Conservation (phyloP, 2,888 invertebrate species). For the Atherix ibis region DNA sequence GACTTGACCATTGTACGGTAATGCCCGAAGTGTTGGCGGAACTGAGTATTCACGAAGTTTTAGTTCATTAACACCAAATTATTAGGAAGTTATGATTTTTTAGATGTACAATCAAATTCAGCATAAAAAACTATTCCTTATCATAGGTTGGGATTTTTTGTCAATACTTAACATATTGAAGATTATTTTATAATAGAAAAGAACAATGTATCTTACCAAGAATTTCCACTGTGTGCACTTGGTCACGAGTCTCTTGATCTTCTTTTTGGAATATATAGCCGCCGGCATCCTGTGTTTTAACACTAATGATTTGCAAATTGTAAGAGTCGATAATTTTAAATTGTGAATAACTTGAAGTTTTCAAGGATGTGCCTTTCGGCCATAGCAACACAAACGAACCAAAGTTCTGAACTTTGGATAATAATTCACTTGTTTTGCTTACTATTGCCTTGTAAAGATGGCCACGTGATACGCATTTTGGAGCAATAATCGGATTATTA, state of each 20-base stretch:
- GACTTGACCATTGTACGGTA: constrained; percentile 49
- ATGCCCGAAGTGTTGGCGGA: constrained; percentile 49
- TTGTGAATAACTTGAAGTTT: constrained; percentile 50
- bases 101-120: too few species aligned
- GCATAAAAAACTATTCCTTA: too few species aligned
- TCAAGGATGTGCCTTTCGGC: constrained; percentile 51
- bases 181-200: background rate
- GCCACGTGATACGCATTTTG: constrained; percentile 56
- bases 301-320: constrained; percentile 52
- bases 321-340: constrained; percentile 53
- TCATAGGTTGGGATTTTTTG: too few species aligned
- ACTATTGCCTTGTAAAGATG: constrained; percentile 63
- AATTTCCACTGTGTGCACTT: constrained; percentile 58
- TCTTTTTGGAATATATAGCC: constrained; percentile 60
- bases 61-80: too few species aligned
- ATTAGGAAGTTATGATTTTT: too few species aligned
- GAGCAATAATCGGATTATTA: constrained; percentile 30
- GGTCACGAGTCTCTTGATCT: constrained; percentile 51
- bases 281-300: constrained; percentile 53
- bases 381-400: constrained; percentile 49
- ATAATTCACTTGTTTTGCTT: constrained; percentile 59
- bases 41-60: too few species aligned
- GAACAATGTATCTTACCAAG: constrained; percentile 24
- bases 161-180: too few species aligned
- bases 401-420: constrained; percentile 65